A percentile compares a stretch with the other conserved stretches of the same genome.
phyloP scores from a whole-genome alignment of 1,140 invertebrate species.

The Lucilia cuprina region DNA sequence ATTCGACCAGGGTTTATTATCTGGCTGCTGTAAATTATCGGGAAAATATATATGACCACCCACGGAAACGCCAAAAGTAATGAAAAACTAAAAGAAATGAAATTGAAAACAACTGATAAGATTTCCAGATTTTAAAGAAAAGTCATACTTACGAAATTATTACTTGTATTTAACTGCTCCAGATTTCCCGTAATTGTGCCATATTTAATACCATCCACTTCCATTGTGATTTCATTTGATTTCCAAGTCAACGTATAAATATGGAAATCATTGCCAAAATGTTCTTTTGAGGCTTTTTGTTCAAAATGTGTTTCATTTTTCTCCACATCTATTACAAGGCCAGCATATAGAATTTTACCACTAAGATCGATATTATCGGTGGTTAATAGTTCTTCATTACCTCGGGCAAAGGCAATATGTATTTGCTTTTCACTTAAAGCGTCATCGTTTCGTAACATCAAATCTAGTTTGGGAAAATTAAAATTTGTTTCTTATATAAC shows the following conservation, averaged over 20 bases:
- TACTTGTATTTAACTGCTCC: constrained; percentile 42
- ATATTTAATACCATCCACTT: constrained; percentile 65
- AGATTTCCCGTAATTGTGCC: constrained; percentile 49
- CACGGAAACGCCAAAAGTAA: constrained; percentile 63
- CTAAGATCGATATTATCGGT: background rate
- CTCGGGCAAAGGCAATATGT: background rate
- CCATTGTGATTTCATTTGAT: constrained; percentile 64
- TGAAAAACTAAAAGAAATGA: constrained; percentile 56
- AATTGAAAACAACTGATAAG: background rate
- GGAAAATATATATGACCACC: constrained; percentile 54
- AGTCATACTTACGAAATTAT: constrained; percentile 54
- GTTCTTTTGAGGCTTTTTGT: background rate
- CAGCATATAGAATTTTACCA: background rate
- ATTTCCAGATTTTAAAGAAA: constrained; percentile 61
- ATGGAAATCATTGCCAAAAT: constrained; percentile 71
- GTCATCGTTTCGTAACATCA: background rate
- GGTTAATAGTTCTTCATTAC: background rate
- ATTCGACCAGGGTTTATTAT: constrained; percentile 52
- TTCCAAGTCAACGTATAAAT: constrained; percentile 72
- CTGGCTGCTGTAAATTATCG: constrained; percentile 40
- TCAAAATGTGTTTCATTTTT: background rate
- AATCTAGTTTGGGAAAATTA: background rate
- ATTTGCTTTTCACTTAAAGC: background rate
- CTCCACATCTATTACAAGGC: background rate
- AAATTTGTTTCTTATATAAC: too few species aligned